A percentile compares a stretch with the other conserved stretches of the same genome.
These are phyloP conservation scores for Nylanderia fulva DNA, from an alignment of 1,140 invertebrate species.

Conservation along the genomic window DNA sequence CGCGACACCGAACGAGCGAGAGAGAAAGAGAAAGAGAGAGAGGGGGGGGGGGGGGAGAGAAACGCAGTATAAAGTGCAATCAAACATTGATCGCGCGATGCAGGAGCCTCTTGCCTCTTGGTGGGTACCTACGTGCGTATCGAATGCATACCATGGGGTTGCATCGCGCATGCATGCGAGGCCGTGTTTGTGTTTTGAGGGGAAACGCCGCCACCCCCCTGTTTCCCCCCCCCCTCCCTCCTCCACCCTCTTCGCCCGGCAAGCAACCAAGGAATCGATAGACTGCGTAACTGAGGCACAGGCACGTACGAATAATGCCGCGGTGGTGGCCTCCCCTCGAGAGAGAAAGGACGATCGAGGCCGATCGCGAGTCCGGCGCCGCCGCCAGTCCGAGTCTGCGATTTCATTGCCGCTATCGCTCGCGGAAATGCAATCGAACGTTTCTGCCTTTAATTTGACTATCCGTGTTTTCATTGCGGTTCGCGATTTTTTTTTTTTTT, in stretches of 20 bases:
- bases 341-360: conserved; percentile 69
- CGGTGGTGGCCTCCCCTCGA: conserved; percentile 67
- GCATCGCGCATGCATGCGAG: conserved; percentile 77
- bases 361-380: conserved; percentile 45
- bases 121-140: conserved; percentile 74
- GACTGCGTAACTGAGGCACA: conserved; percentile 76
- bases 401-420: conserved; percentile 5
- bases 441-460: neutral
- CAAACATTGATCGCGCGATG: conserved; percentile 76
- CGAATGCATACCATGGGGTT: conserved; percentile 77
- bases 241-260: conserved; percentile 15
- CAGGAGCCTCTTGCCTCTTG: conserved; percentile 75
- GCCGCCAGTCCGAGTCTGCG: conserved; percentile 2
- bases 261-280: conserved; percentile 76
- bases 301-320: conserved; percentile 76
- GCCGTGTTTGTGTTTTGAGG: conserved; percentile 77
- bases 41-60: conserved; percentile 50
- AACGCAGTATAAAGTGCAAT: conserved; percentile 74
- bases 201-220: conserved; percentile 73
- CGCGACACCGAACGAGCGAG: neutral
- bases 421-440: neutral
- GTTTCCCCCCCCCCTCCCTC: neutral
- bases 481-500: neutral
- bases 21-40: neutral
- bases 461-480: neutral